Evolutionary conservation across 2,888 invertebrate species (phyloP).

Genomic region (Lasioglossum zephyrum): DNA sequence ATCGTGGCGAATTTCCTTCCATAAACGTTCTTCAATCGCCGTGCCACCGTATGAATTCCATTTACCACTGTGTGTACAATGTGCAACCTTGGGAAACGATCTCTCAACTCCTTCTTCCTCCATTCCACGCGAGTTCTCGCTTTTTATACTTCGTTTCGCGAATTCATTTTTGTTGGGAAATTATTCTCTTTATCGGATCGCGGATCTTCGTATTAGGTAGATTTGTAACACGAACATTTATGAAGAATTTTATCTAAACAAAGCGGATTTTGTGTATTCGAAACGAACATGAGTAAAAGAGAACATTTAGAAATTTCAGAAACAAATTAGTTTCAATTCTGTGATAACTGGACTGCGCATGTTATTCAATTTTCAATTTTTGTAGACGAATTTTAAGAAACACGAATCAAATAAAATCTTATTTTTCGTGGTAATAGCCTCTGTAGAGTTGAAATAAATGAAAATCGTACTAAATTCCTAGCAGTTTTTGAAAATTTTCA

Average conservation of each 20-base stretch:
- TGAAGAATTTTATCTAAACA: not conserved
- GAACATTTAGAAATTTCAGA: no score
- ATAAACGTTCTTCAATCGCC: constrained; percentile 8
- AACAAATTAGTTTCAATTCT: no score
- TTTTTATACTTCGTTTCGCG: not conserved
- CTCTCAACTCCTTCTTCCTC: not conserved
- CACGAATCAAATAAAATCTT: no score
- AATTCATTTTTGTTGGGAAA: not conserved
- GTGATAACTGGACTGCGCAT: no score
- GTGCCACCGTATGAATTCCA: constrained; percentile 2
- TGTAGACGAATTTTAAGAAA: no score
- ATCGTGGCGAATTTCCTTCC: not conserved
- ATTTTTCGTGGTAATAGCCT: no score
- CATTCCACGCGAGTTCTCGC: constrained; percentile 17
- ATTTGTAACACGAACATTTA: not conserved
- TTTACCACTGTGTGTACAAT: not conserved
- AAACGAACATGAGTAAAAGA: no score
- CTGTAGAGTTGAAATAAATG: no score
- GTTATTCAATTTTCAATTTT: no score
- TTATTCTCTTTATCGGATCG: not conserved
- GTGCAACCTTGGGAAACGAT: constrained; percentile 25
- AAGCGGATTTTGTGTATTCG: not conserved
- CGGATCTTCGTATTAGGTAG: not conserved
- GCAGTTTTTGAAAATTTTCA: no score
- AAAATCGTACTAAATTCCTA: no score